These are phyloP conservation scores for Eurystomus glaucurus DNA, from an alignment of 2,797 vertebrate species.

Conservation along the genomic window DNA sequence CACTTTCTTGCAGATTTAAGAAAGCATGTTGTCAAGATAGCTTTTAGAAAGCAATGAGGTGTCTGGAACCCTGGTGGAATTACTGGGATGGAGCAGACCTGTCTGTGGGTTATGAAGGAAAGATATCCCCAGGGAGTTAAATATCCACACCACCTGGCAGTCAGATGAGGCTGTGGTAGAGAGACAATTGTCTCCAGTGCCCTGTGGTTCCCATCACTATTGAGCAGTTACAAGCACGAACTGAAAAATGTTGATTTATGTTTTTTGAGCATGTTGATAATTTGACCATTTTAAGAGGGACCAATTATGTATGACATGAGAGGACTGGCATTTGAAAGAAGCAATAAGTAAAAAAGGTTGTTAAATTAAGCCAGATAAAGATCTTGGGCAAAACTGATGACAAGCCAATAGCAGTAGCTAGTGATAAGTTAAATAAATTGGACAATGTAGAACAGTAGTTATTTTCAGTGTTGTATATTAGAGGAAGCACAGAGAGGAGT, in stretches of 20 bases:
- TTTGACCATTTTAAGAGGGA: not conserved
- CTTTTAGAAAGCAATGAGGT: not conserved
- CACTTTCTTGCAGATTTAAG: not conserved
- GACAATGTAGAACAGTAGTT: not conserved
- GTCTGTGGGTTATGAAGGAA: not conserved
- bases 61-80: not conserved
- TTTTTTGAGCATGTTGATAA: not conserved
- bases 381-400: not conserved
- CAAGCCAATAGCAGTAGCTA: not conserved
- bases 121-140: not conserved
- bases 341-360: not conserved
- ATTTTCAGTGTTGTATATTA: not conserved
- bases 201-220: not conserved
- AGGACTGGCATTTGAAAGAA: not conserved
- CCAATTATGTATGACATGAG: not conserved
- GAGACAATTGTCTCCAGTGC: not conserved
- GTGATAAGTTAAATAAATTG: not conserved
- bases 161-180: not conserved
- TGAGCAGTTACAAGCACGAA: not conserved
- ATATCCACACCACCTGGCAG: not conserved
- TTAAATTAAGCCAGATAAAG: not conserved
- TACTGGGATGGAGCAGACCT: not conserved
- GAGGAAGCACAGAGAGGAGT: not conserved
- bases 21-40: not conserved
- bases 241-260: not conserved